Evolutionary conservation across 2,888 invertebrate genomes (phyloP).

Genomic region (Torymus tubicola): DNA sequence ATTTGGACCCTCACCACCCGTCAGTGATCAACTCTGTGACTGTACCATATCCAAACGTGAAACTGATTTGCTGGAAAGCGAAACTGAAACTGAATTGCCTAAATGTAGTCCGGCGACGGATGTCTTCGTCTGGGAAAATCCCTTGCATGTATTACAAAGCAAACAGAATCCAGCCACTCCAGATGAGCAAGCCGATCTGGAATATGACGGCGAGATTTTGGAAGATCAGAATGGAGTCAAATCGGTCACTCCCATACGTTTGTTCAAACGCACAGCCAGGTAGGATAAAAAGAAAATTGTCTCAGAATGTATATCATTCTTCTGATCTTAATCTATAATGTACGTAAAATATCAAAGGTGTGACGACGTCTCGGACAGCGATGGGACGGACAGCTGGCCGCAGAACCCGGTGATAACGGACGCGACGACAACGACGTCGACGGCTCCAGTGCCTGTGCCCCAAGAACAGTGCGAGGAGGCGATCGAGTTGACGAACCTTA

Average conservation of each 20-base stretch:
- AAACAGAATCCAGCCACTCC: constrained; percentile 81
- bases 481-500: constrained; percentile 76
- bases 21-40: constrained; percentile 68
- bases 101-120: constrained; percentile 77
- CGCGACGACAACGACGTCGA: constrained; percentile 45
- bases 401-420: constrained; percentile 61
- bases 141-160: constrained; percentile 78
- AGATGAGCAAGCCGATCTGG: constrained; percentile 85
- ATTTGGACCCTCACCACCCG: constrained; percentile 80
- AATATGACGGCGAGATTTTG: constrained; percentile 82
- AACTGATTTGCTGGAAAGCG: constrained; percentile 68
- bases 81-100: constrained; percentile 77
- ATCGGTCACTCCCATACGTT: constrained; percentile 83
- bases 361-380: constrained; percentile 73
- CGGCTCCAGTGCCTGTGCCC: constrained; percentile 68
- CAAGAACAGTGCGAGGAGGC: constrained; percentile 81
- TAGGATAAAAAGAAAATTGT: constrained; percentile 47
- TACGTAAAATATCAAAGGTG: constrained; percentile 63
- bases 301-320: not conserved
- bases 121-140: constrained; percentile 89
- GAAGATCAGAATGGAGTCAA: constrained; percentile 82
- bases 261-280: constrained; percentile 75
- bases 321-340: not conserved
- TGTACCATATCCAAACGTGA: constrained; percentile 69
- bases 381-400: constrained; percentile 73